A percentile compares a stretch with the other conserved stretches of the same genome.
phyloP scores from a whole-genome alignment of 92 coral and sea anemone genomes.

The Zoanthus sociatus region DNA sequence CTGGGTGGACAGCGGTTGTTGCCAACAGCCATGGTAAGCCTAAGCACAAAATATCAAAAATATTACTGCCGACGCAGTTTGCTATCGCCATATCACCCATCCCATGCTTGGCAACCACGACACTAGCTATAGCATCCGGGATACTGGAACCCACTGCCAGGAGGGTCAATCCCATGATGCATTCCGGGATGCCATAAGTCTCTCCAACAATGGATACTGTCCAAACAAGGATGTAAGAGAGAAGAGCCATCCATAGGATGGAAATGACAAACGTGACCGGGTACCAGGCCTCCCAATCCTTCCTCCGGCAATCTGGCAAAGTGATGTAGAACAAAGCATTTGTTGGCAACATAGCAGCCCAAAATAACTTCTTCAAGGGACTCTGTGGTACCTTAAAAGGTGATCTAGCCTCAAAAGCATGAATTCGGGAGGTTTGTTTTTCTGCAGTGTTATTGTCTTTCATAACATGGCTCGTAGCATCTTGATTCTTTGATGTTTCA shows the following conservation, averaged over 20 bases:
- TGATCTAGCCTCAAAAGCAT: conserved; percentile 77
- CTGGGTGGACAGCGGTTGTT: conserved; percentile 90
- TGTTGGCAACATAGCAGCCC: conserved; percentile 88
- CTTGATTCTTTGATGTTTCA: background rate
- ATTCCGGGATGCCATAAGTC: conserved; percentile 95
- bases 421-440: conserved; percentile 56
- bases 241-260: conserved; percentile 95
- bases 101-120: conserved; percentile 95
- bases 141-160: conserved; percentile 99
- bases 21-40: conserved; percentile 98
- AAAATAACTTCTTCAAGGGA: conserved; percentile 64
- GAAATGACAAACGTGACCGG: conserved; percentile 88
- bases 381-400: conserved; percentile 81
- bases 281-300: conserved; percentile 95
- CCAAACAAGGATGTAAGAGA: conserved; percentile 95
- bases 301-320: conserved; percentile 92
- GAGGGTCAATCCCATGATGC: conserved; percentile 98
- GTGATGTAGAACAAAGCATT: conserved; percentile 82
- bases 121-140: conserved; percentile 99
- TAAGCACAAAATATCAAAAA: conserved; percentile 93
- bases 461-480: background rate
- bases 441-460: conserved; percentile 2
- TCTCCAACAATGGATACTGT: conserved; percentile 98
- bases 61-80: conserved; percentile 96
- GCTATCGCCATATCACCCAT: conserved; percentile 99